Conservation (phyloP, 2,797 vertebrate genomes). For the Oreochromis grahami region DNA sequence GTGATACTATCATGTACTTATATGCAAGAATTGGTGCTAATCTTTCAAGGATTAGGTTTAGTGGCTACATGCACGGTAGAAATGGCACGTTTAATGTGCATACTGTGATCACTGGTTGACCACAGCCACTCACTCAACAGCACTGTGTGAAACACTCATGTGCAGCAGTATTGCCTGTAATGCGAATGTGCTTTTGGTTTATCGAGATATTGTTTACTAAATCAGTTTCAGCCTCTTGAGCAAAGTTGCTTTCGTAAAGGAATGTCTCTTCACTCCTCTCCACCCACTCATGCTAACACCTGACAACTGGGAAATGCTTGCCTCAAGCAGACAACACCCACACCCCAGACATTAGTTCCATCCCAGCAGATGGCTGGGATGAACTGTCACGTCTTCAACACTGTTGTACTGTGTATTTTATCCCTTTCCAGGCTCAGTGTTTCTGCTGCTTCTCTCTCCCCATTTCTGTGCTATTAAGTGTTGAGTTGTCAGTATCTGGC, state of each 20-base stretch:
- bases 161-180: not conserved
- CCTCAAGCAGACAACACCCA: not conserved
- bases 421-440: conserved; percentile 16
- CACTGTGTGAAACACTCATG: not conserved
- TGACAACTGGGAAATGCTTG: not conserved
- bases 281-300: not conserved
- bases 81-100: not conserved
- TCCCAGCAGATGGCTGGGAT: not conserved
- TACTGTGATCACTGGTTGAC: conserved; percentile 41
- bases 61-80: conserved; percentile 29
- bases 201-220: not conserved
- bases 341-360: not conserved
- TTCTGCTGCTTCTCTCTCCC: conserved; percentile 30
- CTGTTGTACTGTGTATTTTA: not conserved
- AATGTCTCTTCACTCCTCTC: not conserved
- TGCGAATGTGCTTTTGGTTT: not conserved
- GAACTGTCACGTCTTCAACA: not conserved
- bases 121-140: not conserved
- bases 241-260: conserved; percentile 17
- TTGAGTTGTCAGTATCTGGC: conserved; percentile 36
- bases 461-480: not conserved
- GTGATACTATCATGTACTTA: not conserved
- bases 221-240: not conserved
- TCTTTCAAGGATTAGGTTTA: not conserved
- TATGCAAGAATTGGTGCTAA: not conserved